phyloP scores from a whole-genome alignment of 2,113 vertebrate genomes.

The Erinaceus europaeus region DNA sequence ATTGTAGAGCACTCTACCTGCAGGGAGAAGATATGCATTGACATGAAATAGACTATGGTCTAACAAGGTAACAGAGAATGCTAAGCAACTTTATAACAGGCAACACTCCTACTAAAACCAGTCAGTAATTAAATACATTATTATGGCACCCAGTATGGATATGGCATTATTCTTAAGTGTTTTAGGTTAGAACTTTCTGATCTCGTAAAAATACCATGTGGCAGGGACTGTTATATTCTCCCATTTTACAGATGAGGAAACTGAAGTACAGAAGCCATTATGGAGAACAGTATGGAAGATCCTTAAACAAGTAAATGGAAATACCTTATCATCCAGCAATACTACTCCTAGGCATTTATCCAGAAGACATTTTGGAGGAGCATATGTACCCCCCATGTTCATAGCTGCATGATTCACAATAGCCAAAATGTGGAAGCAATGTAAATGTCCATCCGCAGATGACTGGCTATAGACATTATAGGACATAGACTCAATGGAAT shows the following conservation, averaged over 20 bases:
- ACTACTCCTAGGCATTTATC: too few relatives aligned
- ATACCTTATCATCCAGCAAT: too few relatives aligned
- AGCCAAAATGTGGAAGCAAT: too few relatives aligned
- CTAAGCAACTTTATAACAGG: background rate
- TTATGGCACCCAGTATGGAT: background rate
- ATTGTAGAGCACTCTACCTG: background rate
- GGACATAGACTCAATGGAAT: too few relatives aligned
- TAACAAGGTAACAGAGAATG: background rate
- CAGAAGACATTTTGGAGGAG: too few relatives aligned
- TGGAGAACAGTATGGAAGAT: too few relatives aligned
- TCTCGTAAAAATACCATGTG: background rate
- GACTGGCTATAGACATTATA: too few relatives aligned
- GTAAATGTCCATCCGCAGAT: too few relatives aligned
- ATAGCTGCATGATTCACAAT: too few relatives aligned
- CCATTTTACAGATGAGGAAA: conserved; percentile 18
- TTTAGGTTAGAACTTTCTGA: background rate
- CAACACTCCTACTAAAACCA: background rate
- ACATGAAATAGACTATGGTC: background rate
- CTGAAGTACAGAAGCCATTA: background rate
- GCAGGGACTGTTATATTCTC: background rate
- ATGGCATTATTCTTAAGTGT: background rate
- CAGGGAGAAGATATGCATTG: background rate
- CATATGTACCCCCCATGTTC: too few relatives aligned
- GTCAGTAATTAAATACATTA: background rate
- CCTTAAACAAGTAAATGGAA: too few relatives aligned